Evolutionary conservation across 2,797 vertebrate species (phyloP), one percentile per base, ranked within the genome.

Genomic region (Poecilia velifera): DNA sequence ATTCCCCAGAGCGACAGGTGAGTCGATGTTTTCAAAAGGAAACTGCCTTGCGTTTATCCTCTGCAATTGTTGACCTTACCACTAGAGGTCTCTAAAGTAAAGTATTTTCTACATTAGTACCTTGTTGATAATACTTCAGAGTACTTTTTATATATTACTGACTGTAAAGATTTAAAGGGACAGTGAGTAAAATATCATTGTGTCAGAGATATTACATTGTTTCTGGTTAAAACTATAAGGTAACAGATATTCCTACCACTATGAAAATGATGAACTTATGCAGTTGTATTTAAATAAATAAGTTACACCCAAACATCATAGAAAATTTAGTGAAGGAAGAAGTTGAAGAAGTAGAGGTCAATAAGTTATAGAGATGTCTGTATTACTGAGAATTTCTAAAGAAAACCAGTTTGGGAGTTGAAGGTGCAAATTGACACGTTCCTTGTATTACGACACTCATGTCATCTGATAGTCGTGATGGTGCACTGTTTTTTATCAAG

Each of bases 1-100:
- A 46, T 81, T 47, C 18, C 49, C 53, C 39, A 75, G 31, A 76
- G n/a, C 25, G 79, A 83, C 47, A 93, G 94, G 96, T 96, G 75
- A 93, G 66, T 57, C 3, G 6, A 55, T 73, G 10, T 28, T 16
- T 13, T 62, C 2, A 73, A 73, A 68, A 51, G 66, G 6, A 46
- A 8, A 16, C 2, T 36, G 22, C 25, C 12, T 34, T 51, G 3
- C 1, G 45, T 6, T 31, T 18, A 41, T 39, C 14, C 41, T n/a
- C 31, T 72, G 39, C n/a, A 18, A 18, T 36, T n/a, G 22, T 39
- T 5, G 2, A 1, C 12, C n/a, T 49, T 55, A 72, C 49, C 51
- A 46, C 51, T 36, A 59, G 39, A 55, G 43, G 39, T 3, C 36
- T 43, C 25, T 31, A 39, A 16, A 45, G 31, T 62, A 1, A 39